Conservation (phyloP, 1,140 invertebrate species). For the Probaryconus sp. region DNA sequence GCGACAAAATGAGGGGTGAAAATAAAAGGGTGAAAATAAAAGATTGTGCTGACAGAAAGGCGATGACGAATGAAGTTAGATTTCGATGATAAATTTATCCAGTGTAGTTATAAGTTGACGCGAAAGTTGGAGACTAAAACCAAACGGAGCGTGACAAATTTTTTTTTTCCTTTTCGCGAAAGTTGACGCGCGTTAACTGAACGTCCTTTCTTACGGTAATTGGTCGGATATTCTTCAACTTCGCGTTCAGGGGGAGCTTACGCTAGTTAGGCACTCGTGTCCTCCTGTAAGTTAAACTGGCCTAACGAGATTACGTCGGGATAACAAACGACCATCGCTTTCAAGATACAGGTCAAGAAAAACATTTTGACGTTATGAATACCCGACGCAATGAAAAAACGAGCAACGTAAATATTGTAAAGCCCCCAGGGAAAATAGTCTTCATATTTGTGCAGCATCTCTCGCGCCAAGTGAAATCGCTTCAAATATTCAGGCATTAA, state of each 20-base stretch:
- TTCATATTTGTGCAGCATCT: neutral
- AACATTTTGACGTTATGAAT: conserved; percentile 34
- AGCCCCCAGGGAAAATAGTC: conserved; percentile 1
- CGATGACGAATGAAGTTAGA: no score
- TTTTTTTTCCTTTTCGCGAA: no score
- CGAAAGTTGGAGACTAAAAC: no score
- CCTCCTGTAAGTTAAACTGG: conserved; percentile 58
- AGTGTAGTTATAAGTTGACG: no score
- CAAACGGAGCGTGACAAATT: conserved; percentile 32
- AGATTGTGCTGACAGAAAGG: no score
- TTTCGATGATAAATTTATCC: no score
- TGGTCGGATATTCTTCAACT: conserved; percentile 59
- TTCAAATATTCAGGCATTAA: no score
- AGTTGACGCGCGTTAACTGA: conserved; percentile 29
- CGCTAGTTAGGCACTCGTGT: conserved; percentile 60
- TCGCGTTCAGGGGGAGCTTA: conserved; percentile 57
- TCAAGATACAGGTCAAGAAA: conserved; percentile 24
- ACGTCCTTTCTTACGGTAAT: conserved; percentile 55
- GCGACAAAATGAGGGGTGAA: no score
- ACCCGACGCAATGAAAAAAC: conserved; percentile 4
- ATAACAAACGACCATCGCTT: conserved; percentile 41
- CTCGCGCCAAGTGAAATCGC: no score
- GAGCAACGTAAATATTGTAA: neutral
- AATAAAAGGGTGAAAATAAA: no score
- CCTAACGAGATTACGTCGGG: conserved; percentile 55